Percentiles rank a stretch among this genome's conserved stretches.
These are phyloP conservation scores for Struthidea cinerea DNA, from an alignment of 2,113 vertebrate species.

Conservation along the genomic window DNA sequence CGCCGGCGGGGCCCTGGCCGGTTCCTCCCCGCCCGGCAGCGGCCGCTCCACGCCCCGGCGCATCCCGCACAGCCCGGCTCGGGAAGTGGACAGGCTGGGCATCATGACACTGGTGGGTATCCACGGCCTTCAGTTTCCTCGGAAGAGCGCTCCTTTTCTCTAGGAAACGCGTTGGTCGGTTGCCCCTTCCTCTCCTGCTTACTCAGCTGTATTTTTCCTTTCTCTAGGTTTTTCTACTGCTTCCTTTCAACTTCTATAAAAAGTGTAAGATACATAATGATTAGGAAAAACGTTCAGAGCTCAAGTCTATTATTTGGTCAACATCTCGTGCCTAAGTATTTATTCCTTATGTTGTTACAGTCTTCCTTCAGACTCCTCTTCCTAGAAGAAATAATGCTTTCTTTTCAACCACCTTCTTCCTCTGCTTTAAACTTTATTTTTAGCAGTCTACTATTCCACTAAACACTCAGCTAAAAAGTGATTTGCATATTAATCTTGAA, in stretches of 20 bases:
- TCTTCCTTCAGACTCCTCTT: not conserved
- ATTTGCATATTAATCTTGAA: not conserved
- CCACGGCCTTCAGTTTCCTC: accelerated
- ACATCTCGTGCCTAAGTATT: not conserved
- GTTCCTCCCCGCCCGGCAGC: conserved; percentile 88
- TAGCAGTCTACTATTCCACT: not conserved
- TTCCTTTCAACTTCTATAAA: conserved; percentile 20
- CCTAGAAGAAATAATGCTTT: not conserved
- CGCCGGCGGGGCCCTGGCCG: conserved; percentile 72
- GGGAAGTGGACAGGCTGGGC: conserved; percentile 90
- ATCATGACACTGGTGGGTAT: conserved; percentile 90
- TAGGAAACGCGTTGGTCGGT: not conserved
- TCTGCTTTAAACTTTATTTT: not conserved
- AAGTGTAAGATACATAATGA: conserved; percentile 24
- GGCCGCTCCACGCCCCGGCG: conserved; percentile 88
- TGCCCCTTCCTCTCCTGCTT: not conserved
- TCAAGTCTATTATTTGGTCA: conserved; percentile 1
- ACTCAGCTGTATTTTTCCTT: not conserved
- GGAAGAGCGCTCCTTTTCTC: not conserved
- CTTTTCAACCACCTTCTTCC: not conserved
- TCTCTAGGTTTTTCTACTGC: conserved; percentile 18
- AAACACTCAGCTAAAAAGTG: not conserved
- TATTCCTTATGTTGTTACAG: not conserved
- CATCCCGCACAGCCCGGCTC: conserved; percentile 84
- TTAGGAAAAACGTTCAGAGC: not conserved